Percentiles rank a stretch among this genome's conserved stretches.
These are phyloP conservation scores for Ormia ochracea DNA, from an alignment of 2,888 invertebrate genomes.

Conservation along the genomic window DNA sequence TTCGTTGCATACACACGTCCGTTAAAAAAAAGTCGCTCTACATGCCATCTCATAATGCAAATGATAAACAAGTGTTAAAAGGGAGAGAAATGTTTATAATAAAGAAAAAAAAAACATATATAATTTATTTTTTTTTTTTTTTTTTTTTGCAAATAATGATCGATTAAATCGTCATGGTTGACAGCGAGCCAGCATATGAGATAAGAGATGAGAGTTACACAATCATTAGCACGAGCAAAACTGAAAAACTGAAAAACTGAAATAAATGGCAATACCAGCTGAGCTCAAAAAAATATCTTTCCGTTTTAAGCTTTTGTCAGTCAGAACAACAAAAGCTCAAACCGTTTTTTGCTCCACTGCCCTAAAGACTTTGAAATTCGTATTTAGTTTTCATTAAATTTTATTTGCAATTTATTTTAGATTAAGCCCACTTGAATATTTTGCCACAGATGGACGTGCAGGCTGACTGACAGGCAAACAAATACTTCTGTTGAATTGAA, in stretches of 20 bases:
- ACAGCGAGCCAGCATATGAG: constrained; percentile 44
- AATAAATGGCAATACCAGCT: not conserved
- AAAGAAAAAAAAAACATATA: constrained; percentile 4
- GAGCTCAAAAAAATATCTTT: constrained; percentile 12
- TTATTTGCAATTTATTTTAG: not conserved
- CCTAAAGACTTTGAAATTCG: constrained; percentile 37
- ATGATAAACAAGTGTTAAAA: constrained; percentile 44
- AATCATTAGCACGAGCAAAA: constrained; percentile 47
- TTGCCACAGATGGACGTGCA: not conserved
- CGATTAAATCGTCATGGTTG: constrained; percentile 56
- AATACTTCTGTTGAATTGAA: not conserved
- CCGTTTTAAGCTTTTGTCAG: constrained; percentile 6
- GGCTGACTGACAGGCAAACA: not conserved
- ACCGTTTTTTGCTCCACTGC: constrained; percentile 37
- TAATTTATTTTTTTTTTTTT: constrained; percentile 6
- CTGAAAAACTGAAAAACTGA: too few species aligned
- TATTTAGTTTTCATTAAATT: not conserved
- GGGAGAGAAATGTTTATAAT: constrained; percentile 40
- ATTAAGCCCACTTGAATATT: not conserved
- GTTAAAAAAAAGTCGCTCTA: constrained; percentile 6
- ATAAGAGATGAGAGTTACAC: constrained; percentile 41
- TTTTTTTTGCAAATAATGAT: constrained; percentile 45
- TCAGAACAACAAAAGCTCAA: not conserved
- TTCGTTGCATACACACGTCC: not conserved
- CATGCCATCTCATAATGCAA: constrained; percentile 43